Base-by-base conservation (phyloP, 2,888 invertebrate species). In the Sminthurinus aureus region DNA sequence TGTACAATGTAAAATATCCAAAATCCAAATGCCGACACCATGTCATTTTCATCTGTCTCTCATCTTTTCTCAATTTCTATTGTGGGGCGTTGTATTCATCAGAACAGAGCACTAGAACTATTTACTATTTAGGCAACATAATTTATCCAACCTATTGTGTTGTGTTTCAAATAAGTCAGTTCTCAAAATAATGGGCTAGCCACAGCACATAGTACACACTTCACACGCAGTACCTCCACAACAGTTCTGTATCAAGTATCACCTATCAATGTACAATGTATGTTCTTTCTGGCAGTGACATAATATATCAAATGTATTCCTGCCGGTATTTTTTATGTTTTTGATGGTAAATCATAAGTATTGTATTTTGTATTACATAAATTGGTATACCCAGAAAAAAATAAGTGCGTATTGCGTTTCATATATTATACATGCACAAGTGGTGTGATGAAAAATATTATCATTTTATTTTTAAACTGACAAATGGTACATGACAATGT, bases 11-110 rank as follows among this genome's bases (percentile, higher is more conserved):
- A 38, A 38, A 38, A 38, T 38, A 38, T 38, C 38, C 38, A 38
- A 38, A 38, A 38, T 38, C 38, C 38, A 38, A 38, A 38, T 38
- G 38, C 38, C 38, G 38, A 38, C 38, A 38, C 9, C 58, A 58
- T 71, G 71, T 24, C 71, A 71, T 71, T 71, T 71, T 71, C 71
- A 71, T 71, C 71, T 71, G 71, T 71, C 71, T 71, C 71, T 71
- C 24, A 22, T 71, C 71, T 71, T 71, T 71, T 24, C 24, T 22
- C 24, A 13, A 24, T 58, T 58, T 71, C 13, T 71, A 71, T 71
- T 71, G 71, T 71, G 24, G 71, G 71, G 71, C 71, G 71, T 71
- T 71, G 71, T 71, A 71, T 20, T 71, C 26, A 15, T 26, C 24
- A 22, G 13, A 38, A 38, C 38, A 38, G 3, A 38, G 38, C 38